Evolutionary conservation across 1,140 invertebrate genomes (phyloP), one percentile per base, ranked within the genome.

Genomic region (Dufourea novaeangliae): DNA sequence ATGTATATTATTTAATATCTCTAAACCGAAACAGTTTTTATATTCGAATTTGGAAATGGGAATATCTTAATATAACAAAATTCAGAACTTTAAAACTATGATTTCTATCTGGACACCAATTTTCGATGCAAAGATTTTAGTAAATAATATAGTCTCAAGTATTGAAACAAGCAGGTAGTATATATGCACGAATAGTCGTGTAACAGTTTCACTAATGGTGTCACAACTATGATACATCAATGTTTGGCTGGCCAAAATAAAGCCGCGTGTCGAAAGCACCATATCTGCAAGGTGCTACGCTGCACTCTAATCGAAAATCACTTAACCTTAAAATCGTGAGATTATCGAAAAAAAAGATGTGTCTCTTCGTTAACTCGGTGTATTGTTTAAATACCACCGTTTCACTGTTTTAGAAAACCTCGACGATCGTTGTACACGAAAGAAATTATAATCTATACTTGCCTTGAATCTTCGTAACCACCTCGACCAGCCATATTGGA

Each of bases 401-500:
- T 17, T 17, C 64, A 52, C 52, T 61, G 5, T 54, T 56, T 32
- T 0, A 6, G 7, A 29, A 44, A 64, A 56, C 12, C 17, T 61
- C 10, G 32, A 39, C 25, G 22, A 59, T 11, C 44, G 37, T 39
- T 32, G 57, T 72, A 74, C 63, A 84, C 39, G 11, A 54, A 44
- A 39, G 52, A 75, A 77, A 84, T 85, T 77, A 20, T 62, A 56
- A 29, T 57, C 29, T 79, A 87, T 92, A 92, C 90, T 92, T 92
- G 88, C 92, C 92, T 92, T 64, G 86, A 83, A 90, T 92, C 92
- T 74, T 92, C 92, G 89, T 92, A 92, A 87, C 89, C 87, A 92
- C 90, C 86, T 90, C 91, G 91, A 83, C 92, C 91, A 86, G 92
- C 92, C 92, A 93, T 93, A 88, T 93, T 93, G 91, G 89, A 92